phyloP scores from a whole-genome alignment of 2,113 vertebrate species.

The Crotalus helleri region DNA sequence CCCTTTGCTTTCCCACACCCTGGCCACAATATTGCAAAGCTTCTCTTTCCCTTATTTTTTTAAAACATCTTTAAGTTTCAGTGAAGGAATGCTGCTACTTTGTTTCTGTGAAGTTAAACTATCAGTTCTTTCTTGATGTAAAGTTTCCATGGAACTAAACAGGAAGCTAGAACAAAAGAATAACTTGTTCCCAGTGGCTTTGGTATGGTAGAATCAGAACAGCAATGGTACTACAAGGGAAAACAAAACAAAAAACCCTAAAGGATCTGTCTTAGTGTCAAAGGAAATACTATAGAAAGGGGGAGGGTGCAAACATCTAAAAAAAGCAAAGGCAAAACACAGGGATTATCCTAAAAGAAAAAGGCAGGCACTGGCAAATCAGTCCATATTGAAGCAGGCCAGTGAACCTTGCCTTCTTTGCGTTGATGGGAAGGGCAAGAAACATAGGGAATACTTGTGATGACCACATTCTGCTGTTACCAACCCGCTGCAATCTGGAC shows the following conservation, averaged over 20 bases:
- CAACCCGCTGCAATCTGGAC: not conserved
- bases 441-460: not conserved
- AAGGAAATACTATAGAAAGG: not conserved
- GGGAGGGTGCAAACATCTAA: not conserved
- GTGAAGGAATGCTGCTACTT: not conserved
- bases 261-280: not conserved
- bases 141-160: not conserved
- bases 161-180: not conserved
- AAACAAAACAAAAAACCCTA: not conserved
- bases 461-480: not conserved
- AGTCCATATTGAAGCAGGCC: not conserved
- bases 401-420: not conserved
- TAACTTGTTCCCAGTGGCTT: not conserved
- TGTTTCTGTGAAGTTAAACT: not conserved
- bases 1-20: not conserved
- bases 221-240: not conserved
- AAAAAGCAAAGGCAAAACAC: not conserved
- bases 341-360: not conserved
- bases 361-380: not conserved
- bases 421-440: not conserved
- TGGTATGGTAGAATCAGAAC: not conserved
- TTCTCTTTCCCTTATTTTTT: fast-evolving
- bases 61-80: not conserved
- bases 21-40: not conserved
- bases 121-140: not conserved